These are phyloP conservation scores for Thymelicus lineola DNA, from an alignment of 2,888 invertebrate species.

Conservation along the genomic window DNA sequence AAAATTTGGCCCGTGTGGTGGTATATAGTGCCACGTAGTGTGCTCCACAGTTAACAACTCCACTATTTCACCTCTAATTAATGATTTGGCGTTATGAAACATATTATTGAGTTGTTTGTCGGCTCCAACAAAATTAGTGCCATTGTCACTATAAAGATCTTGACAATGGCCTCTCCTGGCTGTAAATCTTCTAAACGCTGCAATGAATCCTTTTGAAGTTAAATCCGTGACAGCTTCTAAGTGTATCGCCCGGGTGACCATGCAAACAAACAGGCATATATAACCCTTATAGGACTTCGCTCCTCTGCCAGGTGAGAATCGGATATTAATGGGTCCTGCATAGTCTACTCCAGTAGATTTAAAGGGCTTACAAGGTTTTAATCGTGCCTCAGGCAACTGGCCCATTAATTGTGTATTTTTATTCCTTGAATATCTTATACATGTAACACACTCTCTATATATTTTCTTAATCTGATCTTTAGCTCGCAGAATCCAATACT, in stretches of 20 bases:
- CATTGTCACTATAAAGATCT: slow-evolving; percentile 43
- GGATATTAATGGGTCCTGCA: slow-evolving; percentile 43
- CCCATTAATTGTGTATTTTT: too few relatives aligned
- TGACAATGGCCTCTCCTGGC: slow-evolving; percentile 37
- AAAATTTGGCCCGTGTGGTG: slow-evolving; percentile 41
- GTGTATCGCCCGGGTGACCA: too few relatives aligned
- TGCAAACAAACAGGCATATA: too few relatives aligned
- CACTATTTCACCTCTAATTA: slow-evolving; percentile 28
- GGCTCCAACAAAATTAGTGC: slow-evolving; percentile 44
- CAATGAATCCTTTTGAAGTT: slow-evolving; percentile 45
- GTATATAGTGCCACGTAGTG: slow-evolving; percentile 40
- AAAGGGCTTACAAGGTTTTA: slow-evolving; percentile 43
- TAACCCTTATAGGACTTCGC: too few relatives aligned
- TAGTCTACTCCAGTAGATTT: slow-evolving; percentile 45
- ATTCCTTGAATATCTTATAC: slow-evolving; percentile 35
- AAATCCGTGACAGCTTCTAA: slow-evolving; percentile 45
- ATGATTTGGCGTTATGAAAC: slow-evolving; percentile 32
- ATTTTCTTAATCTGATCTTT: slow-evolving; percentile 26
- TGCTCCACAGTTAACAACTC: slow-evolving; percentile 19
- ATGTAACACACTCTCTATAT: slow-evolving; percentile 39
- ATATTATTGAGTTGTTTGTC: slow-evolving; percentile 30
- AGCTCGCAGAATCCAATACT: too few relatives aligned
- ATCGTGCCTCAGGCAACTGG: slow-evolving; percentile 42
- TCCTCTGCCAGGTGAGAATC: too few relatives aligned
- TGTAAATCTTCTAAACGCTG: slow-evolving; percentile 41